Conservation (phyloP, 1,140 invertebrate genomes). For the Brevipalpus yothersi region DNA sequence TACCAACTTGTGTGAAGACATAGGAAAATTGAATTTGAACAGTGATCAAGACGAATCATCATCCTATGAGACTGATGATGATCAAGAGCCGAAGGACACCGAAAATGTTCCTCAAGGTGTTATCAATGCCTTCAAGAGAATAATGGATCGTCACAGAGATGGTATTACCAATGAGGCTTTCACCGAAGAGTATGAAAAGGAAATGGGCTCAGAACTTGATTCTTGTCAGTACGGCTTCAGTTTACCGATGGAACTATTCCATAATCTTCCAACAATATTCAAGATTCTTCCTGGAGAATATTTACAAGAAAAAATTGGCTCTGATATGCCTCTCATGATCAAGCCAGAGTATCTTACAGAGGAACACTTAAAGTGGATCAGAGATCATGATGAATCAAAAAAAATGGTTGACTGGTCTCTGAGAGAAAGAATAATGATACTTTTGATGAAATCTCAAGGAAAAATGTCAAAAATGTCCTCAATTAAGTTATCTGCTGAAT, state of each 20-base stretch:
- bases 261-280: background rate
- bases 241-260: background rate
- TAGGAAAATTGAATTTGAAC: too few relatives aligned
- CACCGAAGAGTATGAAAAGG: background rate
- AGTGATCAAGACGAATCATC: too few relatives aligned
- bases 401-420: background rate
- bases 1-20: too few relatives aligned
- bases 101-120: background rate
- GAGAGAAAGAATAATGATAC: background rate
- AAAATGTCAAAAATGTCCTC: background rate
- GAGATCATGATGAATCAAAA: too few relatives aligned
- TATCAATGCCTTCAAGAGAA: background rate
- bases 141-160: background rate
- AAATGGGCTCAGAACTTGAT: background rate
- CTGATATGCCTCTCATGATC: too few relatives aligned
- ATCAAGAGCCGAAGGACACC: too few relatives aligned
- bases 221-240: background rate
- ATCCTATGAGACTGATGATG: too few relatives aligned
- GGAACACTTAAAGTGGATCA: too few relatives aligned
- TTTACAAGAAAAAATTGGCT: too few relatives aligned
- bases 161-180: background rate
- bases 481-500: background rate
- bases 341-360: too few relatives aligned
- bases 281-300: background rate
- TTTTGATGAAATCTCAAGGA: background rate